These are phyloP conservation scores for Anolis sagrei DNA, from an alignment of 2,113 vertebrate species.

Conservation along the genomic window DNA sequence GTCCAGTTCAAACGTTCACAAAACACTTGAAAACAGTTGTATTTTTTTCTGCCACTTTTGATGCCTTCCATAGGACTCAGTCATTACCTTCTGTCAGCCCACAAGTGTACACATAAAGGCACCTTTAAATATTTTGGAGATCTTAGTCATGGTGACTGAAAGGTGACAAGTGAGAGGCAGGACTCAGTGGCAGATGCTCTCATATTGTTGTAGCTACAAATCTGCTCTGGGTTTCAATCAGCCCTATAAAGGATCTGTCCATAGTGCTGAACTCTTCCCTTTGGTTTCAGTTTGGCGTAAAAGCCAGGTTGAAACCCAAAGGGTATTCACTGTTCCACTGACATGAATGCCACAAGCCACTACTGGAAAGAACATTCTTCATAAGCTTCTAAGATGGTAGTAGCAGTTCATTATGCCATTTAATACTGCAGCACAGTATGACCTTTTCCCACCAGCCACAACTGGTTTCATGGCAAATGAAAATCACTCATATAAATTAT, in stretches of 20 bases:
- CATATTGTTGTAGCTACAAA: not conserved
- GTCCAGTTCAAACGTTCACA: too few species aligned
- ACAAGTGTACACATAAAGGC: not conserved
- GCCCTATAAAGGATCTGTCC: too few species aligned
- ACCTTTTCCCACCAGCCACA: constrained; percentile 1
- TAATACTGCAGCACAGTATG: not conserved
- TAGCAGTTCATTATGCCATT: not conserved
- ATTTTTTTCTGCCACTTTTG: not conserved
- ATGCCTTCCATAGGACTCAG: too few species aligned
- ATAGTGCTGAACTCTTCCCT: too few species aligned
- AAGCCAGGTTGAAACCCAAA: too few species aligned
- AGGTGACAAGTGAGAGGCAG: not conserved
- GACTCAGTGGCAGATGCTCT: not conserved
- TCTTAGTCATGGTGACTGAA: not conserved
- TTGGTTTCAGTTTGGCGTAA: too few species aligned
- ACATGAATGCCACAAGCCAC: too few species aligned
- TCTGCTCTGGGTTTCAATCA: not conserved
- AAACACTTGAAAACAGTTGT: not conserved
- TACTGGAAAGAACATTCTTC: too few species aligned
- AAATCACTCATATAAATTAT: not conserved
- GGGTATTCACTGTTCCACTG: too few species aligned
- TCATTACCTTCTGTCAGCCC: not conserved
- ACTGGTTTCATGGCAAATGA: constrained; percentile 7
- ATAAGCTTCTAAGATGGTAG: too few species aligned
- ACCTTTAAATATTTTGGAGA: not conserved